Evolutionary conservation across 30 jellyfish, hydroid and myxozoan genomes (phyloP).

Genomic region (Aurelia sp.): DNA sequence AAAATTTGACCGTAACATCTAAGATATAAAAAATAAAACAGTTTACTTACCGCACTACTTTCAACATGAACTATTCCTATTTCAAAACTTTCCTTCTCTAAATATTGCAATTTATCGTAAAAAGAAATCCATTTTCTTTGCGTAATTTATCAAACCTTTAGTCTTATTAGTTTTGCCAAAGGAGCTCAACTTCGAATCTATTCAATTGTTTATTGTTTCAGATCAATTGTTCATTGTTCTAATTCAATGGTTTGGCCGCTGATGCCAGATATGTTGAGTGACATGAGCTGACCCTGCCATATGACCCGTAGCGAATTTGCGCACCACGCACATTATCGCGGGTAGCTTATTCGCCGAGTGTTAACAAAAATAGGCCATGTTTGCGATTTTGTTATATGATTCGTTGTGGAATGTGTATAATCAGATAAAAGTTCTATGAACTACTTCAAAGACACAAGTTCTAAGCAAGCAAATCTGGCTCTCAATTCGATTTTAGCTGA

Average conservation of each 20-base stretch:
- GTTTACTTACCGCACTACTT: too few relatives aligned
- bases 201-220: conserved; percentile 54
- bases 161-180: not conserved
- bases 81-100: not conserved
- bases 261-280: conserved; percentile 54
- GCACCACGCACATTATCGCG: not conserved
- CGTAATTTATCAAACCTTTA: not conserved
- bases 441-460: too few relatives aligned
- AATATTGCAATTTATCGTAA: not conserved
- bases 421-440: too few relatives aligned
- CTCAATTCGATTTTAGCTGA: too few relatives aligned
- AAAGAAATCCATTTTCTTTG: conserved; percentile 26
- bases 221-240: conserved; percentile 58
- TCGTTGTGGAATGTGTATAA: too few relatives aligned
- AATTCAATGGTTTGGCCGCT: conserved; percentile 59
- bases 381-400: too few relatives aligned
- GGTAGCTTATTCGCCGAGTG: not conserved
- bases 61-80: not conserved
- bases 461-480: too few relatives aligned
- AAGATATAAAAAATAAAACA: too few relatives aligned
- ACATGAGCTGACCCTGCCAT: conserved; percentile 61
- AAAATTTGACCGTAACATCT: too few relatives aligned
- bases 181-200: conserved; percentile 26
- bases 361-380: not conserved
- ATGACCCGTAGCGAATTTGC: conserved; percentile 75